Evolutionary conservation across 2,113 vertebrate species (phyloP).

Genomic region (Percina caprodes): DNA sequence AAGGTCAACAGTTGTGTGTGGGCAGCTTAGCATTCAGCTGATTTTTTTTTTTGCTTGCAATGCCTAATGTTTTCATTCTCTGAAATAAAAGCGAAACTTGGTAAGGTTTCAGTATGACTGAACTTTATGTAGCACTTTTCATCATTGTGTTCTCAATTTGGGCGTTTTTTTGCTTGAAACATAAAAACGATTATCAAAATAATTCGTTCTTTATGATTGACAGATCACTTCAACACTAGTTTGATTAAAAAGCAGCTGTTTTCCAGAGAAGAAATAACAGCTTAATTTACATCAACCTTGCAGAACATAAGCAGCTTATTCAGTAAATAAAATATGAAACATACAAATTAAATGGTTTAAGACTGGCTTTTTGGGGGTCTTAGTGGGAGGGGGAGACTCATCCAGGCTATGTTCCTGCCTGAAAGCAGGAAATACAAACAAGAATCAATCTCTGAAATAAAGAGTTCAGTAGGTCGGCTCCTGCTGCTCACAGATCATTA

Average conservation of each 20-base stretch:
- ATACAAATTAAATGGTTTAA: slow-evolving; percentile 7
- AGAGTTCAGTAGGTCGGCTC: background rate
- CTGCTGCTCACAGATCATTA: background rate
- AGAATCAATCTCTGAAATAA: background rate
- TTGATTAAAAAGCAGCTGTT: background rate
- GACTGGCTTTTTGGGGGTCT: background rate
- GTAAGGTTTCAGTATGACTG: slow-evolving; percentile 44
- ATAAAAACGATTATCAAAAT: background rate
- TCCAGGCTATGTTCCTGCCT: background rate
- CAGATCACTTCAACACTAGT: background rate
- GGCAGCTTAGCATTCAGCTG: slow-evolving; percentile 24
- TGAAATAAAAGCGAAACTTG: slow-evolving; percentile 61
- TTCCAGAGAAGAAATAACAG: background rate
- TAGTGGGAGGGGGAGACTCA: too few relatives aligned
- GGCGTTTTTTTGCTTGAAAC: background rate
- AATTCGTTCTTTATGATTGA: background rate
- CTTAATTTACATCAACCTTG: background rate
- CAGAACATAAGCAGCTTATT: background rate
- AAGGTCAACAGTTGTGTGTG: slow-evolving; percentile 5
- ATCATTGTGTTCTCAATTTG: background rate
- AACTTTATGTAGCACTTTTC: slow-evolving; percentile 53
- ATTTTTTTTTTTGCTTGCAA: slow-evolving; percentile 42
- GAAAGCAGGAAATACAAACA: background rate
- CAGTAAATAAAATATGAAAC: background rate
- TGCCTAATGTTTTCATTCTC: slow-evolving; percentile 44